A percentile compares a stretch with the other conserved stretches of the same genome.
phyloP scores from a whole-genome alignment of 2,888 invertebrate genomes.

The Agrilus cyanescens region DNA sequence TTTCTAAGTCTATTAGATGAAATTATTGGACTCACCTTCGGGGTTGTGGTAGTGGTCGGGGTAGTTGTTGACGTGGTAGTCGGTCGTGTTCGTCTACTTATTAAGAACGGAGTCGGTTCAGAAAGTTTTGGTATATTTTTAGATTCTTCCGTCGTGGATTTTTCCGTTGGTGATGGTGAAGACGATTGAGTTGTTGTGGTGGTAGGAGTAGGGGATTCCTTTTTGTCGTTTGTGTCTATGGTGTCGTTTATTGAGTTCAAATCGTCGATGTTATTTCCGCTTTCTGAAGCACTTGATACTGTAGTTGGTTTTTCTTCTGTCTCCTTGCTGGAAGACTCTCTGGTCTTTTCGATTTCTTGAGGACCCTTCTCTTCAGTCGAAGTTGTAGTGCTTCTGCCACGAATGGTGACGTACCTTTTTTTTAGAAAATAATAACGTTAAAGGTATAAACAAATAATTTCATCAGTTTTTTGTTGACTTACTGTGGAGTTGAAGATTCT shows the following conservation, averaged over 20 bases:
- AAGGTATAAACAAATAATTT: not conserved
- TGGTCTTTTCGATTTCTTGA: slow-evolving; percentile 7
- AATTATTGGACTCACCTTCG: slow-evolving; percentile 40
- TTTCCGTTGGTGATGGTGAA: too few relatives aligned
- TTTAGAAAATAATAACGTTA: not conserved
- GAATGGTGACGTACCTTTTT: slow-evolving; percentile 15
- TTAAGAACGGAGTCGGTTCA: slow-evolving; percentile 29
- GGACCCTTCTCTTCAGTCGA: slow-evolving; percentile 13
- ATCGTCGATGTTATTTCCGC: too few relatives aligned
- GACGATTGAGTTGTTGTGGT: slow-evolving; percentile 5
- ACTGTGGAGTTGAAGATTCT: slow-evolving; percentile 41
- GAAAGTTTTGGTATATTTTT: slow-evolving; percentile 22
- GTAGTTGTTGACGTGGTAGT: slow-evolving; percentile 24
- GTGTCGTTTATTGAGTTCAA: not conserved
- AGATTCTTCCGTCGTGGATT: slow-evolving; percentile 5
- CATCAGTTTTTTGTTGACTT: slow-evolving; percentile 20
- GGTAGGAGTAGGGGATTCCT: slow-evolving; percentile 12
- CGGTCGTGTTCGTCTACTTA: slow-evolving; percentile 22
- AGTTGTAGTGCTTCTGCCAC: slow-evolving; percentile 13
- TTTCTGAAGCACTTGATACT: too few relatives aligned
- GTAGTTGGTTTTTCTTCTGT: slow-evolving; percentile 10
- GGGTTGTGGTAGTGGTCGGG: slow-evolving; percentile 26
- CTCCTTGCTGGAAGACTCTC: slow-evolving; percentile 8
- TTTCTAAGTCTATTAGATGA: slow-evolving; percentile 5
- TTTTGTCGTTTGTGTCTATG: not conserved